These are phyloP conservation scores for Drosophila limbata DNA, from an alignment of 2,888 invertebrate species.

Conservation along the genomic window DNA sequence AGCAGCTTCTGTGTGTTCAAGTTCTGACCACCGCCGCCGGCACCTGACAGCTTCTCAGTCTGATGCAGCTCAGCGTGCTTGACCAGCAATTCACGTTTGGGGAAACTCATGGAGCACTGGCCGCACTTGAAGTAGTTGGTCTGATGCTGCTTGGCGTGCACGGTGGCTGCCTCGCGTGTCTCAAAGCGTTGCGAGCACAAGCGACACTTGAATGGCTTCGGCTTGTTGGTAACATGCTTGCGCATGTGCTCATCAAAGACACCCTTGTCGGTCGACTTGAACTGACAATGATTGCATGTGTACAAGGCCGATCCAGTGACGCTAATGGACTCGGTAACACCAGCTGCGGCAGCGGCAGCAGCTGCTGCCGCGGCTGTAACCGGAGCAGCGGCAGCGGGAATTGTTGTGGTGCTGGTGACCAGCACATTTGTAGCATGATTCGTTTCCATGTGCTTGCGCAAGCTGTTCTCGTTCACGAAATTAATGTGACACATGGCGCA, in stretches of 20 bases:
- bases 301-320: conserved; percentile 73
- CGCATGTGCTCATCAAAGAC: conserved; percentile 85
- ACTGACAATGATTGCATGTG: conserved; percentile 85
- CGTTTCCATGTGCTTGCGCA: conserved; percentile 85
- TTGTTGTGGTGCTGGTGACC: conserved; percentile 81
- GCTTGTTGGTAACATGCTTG: conserved; percentile 83
- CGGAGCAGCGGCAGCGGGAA: conserved; percentile 81
- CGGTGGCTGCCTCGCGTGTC: conserved; percentile 85
- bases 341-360: conserved; percentile 70
- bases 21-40: conserved; percentile 61
- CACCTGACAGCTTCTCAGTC: conserved; percentile 55
- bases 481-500: conserved; percentile 85
- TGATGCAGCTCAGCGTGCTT: conserved; percentile 86
- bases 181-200: conserved; percentile 85
- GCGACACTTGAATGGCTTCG: conserved; percentile 86
- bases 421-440: conserved; percentile 85
- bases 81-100: conserved; percentile 84
- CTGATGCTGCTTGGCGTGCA: conserved; percentile 85
- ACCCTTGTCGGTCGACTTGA: conserved; percentile 84
- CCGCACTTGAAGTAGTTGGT: conserved; percentile 85
- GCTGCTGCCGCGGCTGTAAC: conserved; percentile 64
- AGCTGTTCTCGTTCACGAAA: conserved; percentile 83
- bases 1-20: conserved; percentile 84
- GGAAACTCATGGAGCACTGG: conserved; percentile 84
- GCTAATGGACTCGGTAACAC: conserved; percentile 49